phyloP scores from a whole-genome alignment of 1,140 invertebrate species.

The Drosophila tsacasi region DNA sequence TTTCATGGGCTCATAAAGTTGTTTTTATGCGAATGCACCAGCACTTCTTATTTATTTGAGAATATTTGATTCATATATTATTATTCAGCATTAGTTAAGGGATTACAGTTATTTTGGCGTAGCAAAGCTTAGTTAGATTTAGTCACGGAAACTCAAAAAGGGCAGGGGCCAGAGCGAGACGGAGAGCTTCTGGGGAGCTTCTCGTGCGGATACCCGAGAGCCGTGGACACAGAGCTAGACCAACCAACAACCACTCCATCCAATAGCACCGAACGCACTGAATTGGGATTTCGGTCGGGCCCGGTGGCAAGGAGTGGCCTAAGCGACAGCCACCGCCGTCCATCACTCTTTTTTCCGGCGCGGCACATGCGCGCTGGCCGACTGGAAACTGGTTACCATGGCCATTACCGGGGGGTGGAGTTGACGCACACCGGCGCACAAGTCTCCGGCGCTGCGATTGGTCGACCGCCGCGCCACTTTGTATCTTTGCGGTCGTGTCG shows the following conservation, averaged over 20 bases:
- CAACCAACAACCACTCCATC: slow-evolving; percentile 76
- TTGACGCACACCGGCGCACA: slow-evolving; percentile 50
- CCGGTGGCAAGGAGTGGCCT: slow-evolving; percentile 66
- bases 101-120: not conserved
- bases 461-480: slow-evolving; percentile 17
- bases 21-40: slow-evolving; percentile 28
- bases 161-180: slow-evolving; percentile 21
- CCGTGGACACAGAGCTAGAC: slow-evolving; percentile 29
- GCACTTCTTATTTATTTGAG: not conserved
- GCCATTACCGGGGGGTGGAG: slow-evolving; percentile 64
- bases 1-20: slow-evolving; percentile 24
- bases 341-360: slow-evolving; percentile 45
- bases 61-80: not conserved
- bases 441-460: slow-evolving; percentile 68
- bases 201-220: slow-evolving; percentile 66
- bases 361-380: slow-evolving; percentile 59
- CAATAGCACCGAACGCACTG: slow-evolving; percentile 83
- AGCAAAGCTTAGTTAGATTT: not conserved
- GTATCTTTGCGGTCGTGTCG: slow-evolving; percentile 57
- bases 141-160: not conserved
- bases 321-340: slow-evolving; percentile 56
- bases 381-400: slow-evolving; percentile 42
- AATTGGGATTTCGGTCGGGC: slow-evolving; percentile 41
- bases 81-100: not conserved
- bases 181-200: slow-evolving; percentile 57